phyloP scores from a whole-genome alignment of 2,113 vertebrate species.

The Anoplopoma fimbria region DNA sequence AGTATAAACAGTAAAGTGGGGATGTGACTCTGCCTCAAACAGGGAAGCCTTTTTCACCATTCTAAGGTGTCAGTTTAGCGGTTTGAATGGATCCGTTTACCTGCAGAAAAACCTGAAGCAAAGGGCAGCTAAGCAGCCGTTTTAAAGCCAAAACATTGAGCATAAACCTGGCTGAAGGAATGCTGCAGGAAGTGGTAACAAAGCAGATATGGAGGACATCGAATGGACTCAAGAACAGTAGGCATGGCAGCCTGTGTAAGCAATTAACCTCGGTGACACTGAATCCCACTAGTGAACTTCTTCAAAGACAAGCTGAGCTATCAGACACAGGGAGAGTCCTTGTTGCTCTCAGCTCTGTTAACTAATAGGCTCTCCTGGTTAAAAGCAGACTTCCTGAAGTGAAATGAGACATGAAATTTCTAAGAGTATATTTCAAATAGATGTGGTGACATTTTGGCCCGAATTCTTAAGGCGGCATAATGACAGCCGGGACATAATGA shows the following conservation, averaged over 20 bases:
- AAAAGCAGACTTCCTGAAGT: conserved; percentile 46
- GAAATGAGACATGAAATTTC: conserved; percentile 55
- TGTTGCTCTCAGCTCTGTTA: conserved; percentile 44
- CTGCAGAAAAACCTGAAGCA: conserved; percentile 9
- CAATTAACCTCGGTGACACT: conserved; percentile 78
- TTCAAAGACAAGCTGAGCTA: conserved; percentile 58
- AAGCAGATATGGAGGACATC: conserved; percentile 13
- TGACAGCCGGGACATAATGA: not conserved
- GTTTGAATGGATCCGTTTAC: conserved; percentile 58
- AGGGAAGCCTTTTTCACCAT: conserved; percentile 28
- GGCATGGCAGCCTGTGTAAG: conserved; percentile 58
- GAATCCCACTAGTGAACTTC: conserved; percentile 47
- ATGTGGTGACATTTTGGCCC: conserved; percentile 14
- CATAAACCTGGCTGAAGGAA: conserved; percentile 36
- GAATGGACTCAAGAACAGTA: conserved; percentile 50
- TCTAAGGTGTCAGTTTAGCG: conserved; percentile 41
- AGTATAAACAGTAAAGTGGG: conserved; percentile 41
- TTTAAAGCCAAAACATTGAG: conserved; percentile 61
- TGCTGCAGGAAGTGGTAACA: conserved; percentile 24
- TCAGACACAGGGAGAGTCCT: conserved; percentile 54
- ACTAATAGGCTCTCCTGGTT: conserved; percentile 48
- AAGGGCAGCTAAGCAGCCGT: conserved; percentile 36
- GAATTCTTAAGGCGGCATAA: conserved; percentile 21
- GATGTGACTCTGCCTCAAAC: conserved; percentile 41
- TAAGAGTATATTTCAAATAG: conserved; percentile 27